These are phyloP conservation scores for Drosophila hydei DNA, from an alignment of 1,140 invertebrate genomes.

Conservation along the genomic window DNA sequence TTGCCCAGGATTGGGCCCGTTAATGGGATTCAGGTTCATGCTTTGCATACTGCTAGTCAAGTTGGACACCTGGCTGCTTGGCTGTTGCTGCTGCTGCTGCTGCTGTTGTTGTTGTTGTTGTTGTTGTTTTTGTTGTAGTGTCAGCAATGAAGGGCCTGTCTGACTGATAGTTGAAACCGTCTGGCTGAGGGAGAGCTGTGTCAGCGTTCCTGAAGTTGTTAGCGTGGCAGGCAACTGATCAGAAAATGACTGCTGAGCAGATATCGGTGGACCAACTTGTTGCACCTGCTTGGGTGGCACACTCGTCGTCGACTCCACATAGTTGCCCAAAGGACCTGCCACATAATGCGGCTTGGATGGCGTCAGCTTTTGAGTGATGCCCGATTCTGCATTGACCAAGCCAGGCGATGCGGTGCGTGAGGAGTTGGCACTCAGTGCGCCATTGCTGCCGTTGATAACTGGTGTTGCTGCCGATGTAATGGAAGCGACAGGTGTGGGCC, in stretches of 20 bases:
- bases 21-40: constrained; percentile 53
- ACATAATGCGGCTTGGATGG: constrained; percentile 15
- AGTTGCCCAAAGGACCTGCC: constrained; percentile 14
- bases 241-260: not conserved
- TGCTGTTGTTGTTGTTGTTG: too few species aligned
- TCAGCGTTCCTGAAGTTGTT: too few species aligned
- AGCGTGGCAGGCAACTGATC: not conserved
- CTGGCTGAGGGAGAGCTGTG: not conserved
- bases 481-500: constrained; percentile 21
- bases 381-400: constrained; percentile 12
- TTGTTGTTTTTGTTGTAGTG: not conserved
- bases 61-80: constrained; percentile 18
- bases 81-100: not conserved
- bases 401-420: constrained; percentile 75
- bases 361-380: not conserved
- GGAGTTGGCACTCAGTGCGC: constrained; percentile 62
- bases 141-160: not conserved
- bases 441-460: constrained; percentile 58
- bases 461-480: not conserved
- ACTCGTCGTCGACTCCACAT: not conserved
- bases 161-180: constrained; percentile 1
- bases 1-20: constrained; percentile 1
- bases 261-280: not conserved
- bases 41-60: constrained; percentile 65
- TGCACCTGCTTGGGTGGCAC: not conserved